Conservation (phyloP, 1,140 invertebrate species). For the Drosophila bifasciata region DNA sequence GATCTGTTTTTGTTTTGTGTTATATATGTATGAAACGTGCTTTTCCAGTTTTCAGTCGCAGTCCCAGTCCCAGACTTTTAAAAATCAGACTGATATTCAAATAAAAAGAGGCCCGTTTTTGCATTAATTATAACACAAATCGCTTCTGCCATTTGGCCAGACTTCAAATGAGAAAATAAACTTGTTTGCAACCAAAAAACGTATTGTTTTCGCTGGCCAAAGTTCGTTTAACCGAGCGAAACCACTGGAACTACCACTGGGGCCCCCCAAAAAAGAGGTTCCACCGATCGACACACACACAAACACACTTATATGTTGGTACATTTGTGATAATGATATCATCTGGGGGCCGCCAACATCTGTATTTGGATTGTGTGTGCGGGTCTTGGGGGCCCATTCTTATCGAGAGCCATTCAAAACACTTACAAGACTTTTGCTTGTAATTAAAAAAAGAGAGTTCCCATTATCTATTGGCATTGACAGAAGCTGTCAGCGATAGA, state of each 20-base stretch:
- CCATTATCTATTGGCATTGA: slow-evolving; percentile 40
- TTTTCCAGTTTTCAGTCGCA: slow-evolving; percentile 24
- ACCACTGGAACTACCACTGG: slow-evolving; percentile 15
- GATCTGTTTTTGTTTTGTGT: neutral
- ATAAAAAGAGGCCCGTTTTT: slow-evolving; percentile 41
- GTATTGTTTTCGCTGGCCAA: slow-evolving; percentile 12
- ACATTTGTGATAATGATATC: slow-evolving; percentile 43
- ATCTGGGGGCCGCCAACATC: slow-evolving; percentile 40
- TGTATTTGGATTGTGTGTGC: slow-evolving; percentile 14
- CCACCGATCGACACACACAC: slow-evolving; percentile 10
- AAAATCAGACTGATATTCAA: slow-evolving; percentile 9
- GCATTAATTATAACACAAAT: slow-evolving; percentile 37
- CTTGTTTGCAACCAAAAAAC: slow-evolving; percentile 48
- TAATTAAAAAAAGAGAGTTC: slow-evolving; percentile 64
- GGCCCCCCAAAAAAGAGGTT: slow-evolving; percentile 26
- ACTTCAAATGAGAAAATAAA: slow-evolving; percentile 19
- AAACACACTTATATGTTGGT: neutral
- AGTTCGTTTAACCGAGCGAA: slow-evolving; percentile 58
- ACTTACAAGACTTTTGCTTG: slow-evolving; percentile 33
- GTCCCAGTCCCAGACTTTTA: slow-evolving; percentile 1
- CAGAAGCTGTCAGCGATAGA: slow-evolving; percentile 33
- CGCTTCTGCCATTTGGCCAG: slow-evolving; percentile 17
- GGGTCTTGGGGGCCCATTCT: slow-evolving; percentile 6
- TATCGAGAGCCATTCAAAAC: slow-evolving; percentile 44
- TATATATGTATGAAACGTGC: slow-evolving; percentile 38